phyloP scores from a whole-genome alignment of 1,140 invertebrate genomes.

The Meteorus sp. region DNA sequence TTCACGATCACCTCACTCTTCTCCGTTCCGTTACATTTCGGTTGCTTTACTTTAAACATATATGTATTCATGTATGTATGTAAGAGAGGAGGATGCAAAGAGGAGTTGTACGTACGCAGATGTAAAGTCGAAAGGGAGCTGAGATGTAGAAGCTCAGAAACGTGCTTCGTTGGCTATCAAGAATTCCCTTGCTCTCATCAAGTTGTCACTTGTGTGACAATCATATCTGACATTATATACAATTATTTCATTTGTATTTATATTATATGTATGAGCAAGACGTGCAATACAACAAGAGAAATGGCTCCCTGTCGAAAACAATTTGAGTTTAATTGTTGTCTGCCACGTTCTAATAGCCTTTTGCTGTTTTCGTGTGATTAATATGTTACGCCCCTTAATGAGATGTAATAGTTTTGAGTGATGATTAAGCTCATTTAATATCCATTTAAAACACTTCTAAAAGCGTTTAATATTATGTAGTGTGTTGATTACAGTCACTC shows the following conservation, averaged over 20 bases:
- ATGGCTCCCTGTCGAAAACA: background rate
- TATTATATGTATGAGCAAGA: background rate
- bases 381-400: constrained; percentile 32
- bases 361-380: constrained; percentile 12
- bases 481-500: too few species aligned
- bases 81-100: too few species aligned
- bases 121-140: too few species aligned
- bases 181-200: too few species aligned
- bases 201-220: background rate
- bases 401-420: constrained; percentile 36
- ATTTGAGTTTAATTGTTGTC: background rate
- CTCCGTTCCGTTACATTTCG: background rate
- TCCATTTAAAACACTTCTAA: background rate
- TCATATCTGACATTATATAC: too few species aligned
- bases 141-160: too few species aligned
- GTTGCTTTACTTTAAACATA: too few species aligned
- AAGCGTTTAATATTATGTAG: background rate
- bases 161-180: constrained; percentile 15
- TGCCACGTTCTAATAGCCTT: background rate
- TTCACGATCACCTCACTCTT: constrained; percentile 16
- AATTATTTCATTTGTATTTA: too few species aligned
- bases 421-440: constrained; percentile 17
- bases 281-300: background rate
- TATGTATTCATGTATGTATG: too few species aligned
- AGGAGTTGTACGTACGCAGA: too few species aligned